A percentile compares a stretch with the other conserved stretches of the same genome.
phyloP scores from a whole-genome alignment of 2,797 vertebrate genomes.

The Characodon lateralis region DNA sequence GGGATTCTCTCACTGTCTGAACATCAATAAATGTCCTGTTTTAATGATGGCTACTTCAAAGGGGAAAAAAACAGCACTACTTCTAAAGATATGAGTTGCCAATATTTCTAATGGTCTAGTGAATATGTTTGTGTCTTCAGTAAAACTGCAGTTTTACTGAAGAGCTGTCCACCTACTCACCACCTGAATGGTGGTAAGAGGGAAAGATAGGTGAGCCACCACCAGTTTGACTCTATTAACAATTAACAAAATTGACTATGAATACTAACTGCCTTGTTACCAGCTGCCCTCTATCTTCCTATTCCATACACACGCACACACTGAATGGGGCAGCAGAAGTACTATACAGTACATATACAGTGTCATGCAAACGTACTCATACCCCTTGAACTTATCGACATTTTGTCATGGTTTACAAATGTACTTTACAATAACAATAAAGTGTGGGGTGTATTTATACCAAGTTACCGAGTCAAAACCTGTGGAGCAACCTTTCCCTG shows the following conservation, averaged over 20 bases:
- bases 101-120: conserved; percentile 31
- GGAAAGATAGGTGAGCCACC: conserved; percentile 47
- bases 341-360: background rate
- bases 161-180: conserved; percentile 60
- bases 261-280: conserved; percentile 60
- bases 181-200: conserved; percentile 53
- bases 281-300: conserved; percentile 21
- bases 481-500: too few species aligned
- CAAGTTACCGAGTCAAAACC: too few species aligned
- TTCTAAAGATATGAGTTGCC: conserved; percentile 23
- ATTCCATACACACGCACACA: conserved; percentile 1
- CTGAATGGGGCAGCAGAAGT: background rate
- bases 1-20: conserved; percentile 41
- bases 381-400: too few species aligned
- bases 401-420: too few species aligned
- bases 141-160: conserved; percentile 28
- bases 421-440: too few species aligned
- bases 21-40: conserved; percentile 56
- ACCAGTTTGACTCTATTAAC: conserved; percentile 79
- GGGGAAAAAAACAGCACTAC: conserved; percentile 39
- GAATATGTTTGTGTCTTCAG: conserved; percentile 13
- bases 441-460: too few species aligned
- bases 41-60: conserved; percentile 52
- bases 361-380: background rate
- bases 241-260: conserved; percentile 75